phyloP scores from a whole-genome alignment of 1,140 invertebrate genomes.

The Penaeus vannamei region DNA sequence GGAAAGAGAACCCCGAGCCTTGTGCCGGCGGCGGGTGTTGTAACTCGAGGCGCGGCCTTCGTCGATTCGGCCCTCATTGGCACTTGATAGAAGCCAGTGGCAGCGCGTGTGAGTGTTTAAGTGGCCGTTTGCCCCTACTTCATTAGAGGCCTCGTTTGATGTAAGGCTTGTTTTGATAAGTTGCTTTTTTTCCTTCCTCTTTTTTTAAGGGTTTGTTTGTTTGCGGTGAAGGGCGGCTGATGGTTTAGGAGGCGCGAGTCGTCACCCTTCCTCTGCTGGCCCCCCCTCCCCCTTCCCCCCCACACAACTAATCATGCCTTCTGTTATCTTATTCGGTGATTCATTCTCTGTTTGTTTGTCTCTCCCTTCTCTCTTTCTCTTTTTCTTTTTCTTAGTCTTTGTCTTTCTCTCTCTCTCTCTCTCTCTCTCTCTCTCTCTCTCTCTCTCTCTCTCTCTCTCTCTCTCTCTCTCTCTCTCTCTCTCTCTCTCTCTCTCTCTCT shows the following conservation, averaged over 20 bases:
- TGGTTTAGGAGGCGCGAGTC: conserved; percentile 39
- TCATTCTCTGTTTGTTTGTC: too few relatives aligned
- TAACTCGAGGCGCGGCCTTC: conserved; percentile 43
- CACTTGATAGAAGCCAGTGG: conserved; percentile 59
- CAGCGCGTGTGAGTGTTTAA: conserved; percentile 48
- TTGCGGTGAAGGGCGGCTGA: conserved; percentile 2
- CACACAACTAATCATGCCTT: too few relatives aligned
- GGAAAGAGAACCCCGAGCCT: conserved; percentile 17
- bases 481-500: too few relatives aligned
- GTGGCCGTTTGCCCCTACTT: conserved; percentile 64
- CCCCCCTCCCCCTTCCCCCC: too few relatives aligned
- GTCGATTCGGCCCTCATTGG: conserved; percentile 60
- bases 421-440: too few relatives aligned
- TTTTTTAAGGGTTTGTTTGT: conserved; percentile 42
- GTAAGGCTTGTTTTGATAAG: conserved; percentile 54
- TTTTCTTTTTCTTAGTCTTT: too few relatives aligned
- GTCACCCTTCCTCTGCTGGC: neutral
- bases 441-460: too few relatives aligned
- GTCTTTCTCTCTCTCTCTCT: too few relatives aligned
- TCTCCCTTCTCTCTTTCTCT: too few relatives aligned
- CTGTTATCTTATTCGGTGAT: too few relatives aligned
- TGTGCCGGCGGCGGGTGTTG: conserved; percentile 3
- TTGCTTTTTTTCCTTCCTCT: neutral
- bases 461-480: too few relatives aligned
- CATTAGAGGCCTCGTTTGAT: conserved; percentile 63